Evolutionary conservation across 2,888 invertebrate genomes (phyloP), one percentile per base, ranked within the genome.

Genomic region (Zhengitettix transpicula): DNA sequence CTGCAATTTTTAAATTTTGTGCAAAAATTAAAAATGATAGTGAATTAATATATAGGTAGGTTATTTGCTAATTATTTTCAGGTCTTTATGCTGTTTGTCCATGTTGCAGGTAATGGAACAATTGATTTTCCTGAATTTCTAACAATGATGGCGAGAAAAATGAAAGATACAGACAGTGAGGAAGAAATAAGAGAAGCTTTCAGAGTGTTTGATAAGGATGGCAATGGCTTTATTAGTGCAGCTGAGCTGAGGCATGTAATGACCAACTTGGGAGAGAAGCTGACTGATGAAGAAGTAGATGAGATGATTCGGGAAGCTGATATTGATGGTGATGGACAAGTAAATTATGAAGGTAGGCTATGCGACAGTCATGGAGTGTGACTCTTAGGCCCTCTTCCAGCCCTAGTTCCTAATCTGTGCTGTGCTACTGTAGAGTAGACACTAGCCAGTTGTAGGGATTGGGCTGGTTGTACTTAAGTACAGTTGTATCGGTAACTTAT

Each of bases 131-230:
- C 97, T 70, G 98, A 99, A 80, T 99, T 99, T 83, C 84, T 99
- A 72, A 97, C 97, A 74, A 98, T 99, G 97, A 99, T 99, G 98
- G 98, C 98, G 72, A 87, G 97, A 73, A 99, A 98, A 84, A 97
- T 98, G 95, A 97, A 98, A 78, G 97, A 98, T 81, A 97, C 97
- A 67, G 98, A 99, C 80, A 91, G 94, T 75, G 96, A 96, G 83
- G 96, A 97, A 77, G 97, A 98, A 79, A 96, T 98, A 77, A 87
- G 96, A 76, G 97, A 98, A 78, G 97, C 97, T 69, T 92, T 97
- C 87, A 87, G 96, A 79, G 96, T 94, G 70, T 97, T 98, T 79
- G 97, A 98, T 81, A 96, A 97, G 81, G 97, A 98, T 80, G 96
- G 96, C 75, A 97, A 98, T 76, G 98, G 98, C 70, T 98, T 96